phyloP scores from a whole-genome alignment of 2,113 vertebrate genomes.

The Aegypius monachus region DNA sequence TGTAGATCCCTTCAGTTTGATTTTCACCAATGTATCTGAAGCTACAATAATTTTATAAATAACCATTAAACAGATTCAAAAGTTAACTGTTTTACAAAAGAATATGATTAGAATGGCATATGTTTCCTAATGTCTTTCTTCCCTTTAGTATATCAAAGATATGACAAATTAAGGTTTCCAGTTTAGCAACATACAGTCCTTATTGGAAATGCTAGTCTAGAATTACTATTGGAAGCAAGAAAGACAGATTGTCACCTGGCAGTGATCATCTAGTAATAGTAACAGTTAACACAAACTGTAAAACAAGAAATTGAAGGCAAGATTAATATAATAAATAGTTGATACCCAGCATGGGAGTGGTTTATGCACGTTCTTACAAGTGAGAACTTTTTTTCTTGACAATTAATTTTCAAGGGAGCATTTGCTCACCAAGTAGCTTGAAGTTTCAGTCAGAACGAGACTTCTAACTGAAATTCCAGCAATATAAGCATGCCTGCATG shows the following conservation, averaged over 20 bases:
- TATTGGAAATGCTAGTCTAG: not conserved
- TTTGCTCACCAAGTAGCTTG: constrained; percentile 46
- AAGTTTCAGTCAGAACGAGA: constrained; percentile 72
- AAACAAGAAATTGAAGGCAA: not conserved
- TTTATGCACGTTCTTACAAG: not conserved
- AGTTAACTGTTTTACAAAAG: not conserved
- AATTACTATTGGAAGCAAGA: not conserved
- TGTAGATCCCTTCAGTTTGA: not conserved
- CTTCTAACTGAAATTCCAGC: constrained; percentile 51
- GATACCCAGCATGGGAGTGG: not conserved
- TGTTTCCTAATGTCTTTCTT: not conserved
- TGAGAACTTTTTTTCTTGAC: not conserved
- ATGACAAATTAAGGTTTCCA: not conserved
- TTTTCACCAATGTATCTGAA: not conserved
- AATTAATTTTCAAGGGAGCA: not conserved
- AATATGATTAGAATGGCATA: not conserved
- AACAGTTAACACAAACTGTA: not conserved
- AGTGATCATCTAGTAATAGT: not conserved
- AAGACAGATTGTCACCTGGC: not conserved
- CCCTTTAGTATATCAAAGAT: not conserved
- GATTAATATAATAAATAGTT: not conserved
- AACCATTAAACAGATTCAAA: not conserved
- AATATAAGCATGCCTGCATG: constrained; percentile 48
- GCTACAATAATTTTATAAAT: not conserved
- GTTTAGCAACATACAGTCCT: not conserved